phyloP scores from a whole-genome alignment of 2,797 vertebrate genomes.

The Masticophis lateralis region DNA sequence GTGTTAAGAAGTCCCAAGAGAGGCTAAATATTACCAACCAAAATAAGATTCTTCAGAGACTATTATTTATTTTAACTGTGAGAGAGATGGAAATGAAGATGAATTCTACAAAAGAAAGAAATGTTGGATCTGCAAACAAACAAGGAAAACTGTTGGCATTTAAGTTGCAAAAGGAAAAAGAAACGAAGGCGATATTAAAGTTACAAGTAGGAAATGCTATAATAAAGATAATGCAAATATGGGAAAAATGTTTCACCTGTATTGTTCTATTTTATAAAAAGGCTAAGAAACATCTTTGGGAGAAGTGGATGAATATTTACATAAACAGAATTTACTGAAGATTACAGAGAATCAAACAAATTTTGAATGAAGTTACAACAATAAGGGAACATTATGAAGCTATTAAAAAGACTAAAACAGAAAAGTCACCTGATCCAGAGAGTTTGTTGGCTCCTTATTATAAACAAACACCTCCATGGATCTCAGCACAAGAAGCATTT shows the following conservation, averaged over 20 bases:
- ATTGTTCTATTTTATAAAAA: too few species aligned
- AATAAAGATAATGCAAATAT: too few species aligned
- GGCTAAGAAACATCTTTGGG: too few species aligned
- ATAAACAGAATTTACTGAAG: background rate
- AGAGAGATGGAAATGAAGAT: background rate
- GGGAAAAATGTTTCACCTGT: too few species aligned
- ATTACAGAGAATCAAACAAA: too few species aligned
- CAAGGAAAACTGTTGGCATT: background rate
- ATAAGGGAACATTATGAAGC: too few species aligned
- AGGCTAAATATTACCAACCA: background rate
- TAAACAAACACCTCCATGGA: too few species aligned
- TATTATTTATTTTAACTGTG: background rate
- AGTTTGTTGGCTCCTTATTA: too few species aligned
- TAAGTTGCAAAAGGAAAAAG: background rate
- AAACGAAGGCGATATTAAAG: background rate
- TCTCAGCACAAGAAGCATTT: too few species aligned
- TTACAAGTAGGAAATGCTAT: background rate
- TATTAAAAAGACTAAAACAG: too few species aligned
- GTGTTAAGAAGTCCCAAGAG: background rate
- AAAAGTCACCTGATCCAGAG: too few species aligned
- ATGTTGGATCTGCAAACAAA: background rate
- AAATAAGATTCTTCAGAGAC: background rate
- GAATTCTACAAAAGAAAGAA: background rate
- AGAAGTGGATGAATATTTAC: background rate
- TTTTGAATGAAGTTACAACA: too few species aligned